Evolutionary conservation across 2,888 invertebrate genomes (phyloP), one percentile per base, ranked within the genome.

Genomic region (Agonopterix arenella): DNA sequence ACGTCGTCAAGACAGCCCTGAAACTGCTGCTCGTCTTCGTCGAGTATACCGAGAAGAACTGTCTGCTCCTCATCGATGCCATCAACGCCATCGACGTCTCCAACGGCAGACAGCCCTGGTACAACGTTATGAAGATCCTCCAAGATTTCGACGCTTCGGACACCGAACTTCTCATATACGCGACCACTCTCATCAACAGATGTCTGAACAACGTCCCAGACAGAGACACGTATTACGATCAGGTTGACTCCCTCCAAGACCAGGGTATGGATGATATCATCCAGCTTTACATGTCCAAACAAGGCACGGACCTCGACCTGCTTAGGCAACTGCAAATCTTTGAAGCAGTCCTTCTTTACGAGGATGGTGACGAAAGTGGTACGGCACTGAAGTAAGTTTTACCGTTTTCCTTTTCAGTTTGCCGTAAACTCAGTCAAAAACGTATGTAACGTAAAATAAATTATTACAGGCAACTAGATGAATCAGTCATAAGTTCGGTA

Each of bases 1-100:
- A 99, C 67, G 98, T 99, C 41, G 98, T 99, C 52, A 99, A 99
- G 90, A 99, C 98, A 8, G 97, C 99, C 1, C 91, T 99, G 53
- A 99, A 99, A 84, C 91, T 99, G 45, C 91, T 99, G 49, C 92
- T 99, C 60, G 98, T 99, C 44, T 99, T 99, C 86, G 98, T 99
- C 46, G 99, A 99, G 84, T 99, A 99, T 81, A 96, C 97, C 10
- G 99, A 99, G 73, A 93, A 95, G 58, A 99, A 99, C 86, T 96
- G 98, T 60, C 90, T 96, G 68, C 92, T 98, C 13, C 91, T 99
- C 43, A 94, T 98, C 56, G 94, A 96, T 67, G 98, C 98, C 11
- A 95, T 99, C 49, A 92, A 94, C 59, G 89, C 93, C 2, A 96
- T 98, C 8, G 97, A 98, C 75, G 91, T 90, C 63, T 92, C 80